A percentile compares a stretch with the other conserved stretches of the same genome.
These are phyloP conservation scores for Hippocampus barbouri DNA, from an alignment of 2,113 vertebrate species.

Conservation along the genomic window DNA sequence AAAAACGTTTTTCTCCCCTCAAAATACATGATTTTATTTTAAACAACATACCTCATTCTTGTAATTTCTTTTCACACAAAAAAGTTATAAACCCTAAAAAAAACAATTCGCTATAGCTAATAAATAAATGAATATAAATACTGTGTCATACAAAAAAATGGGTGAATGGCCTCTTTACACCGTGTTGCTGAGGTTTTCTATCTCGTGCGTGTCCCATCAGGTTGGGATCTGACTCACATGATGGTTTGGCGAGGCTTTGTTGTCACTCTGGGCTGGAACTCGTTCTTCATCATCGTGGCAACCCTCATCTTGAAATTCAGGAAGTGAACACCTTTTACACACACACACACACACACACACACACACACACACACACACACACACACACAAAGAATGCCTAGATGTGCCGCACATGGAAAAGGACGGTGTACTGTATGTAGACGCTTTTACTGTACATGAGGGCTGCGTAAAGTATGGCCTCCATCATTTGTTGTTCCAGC, in stretches of 20 bases:
- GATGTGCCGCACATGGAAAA: constrained; percentile 16
- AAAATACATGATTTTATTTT: too few species aligned
- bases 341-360: constrained; percentile 13
- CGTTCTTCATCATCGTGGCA: constrained; percentile 75
- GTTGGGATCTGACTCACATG: constrained; percentile 71
- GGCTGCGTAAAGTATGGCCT: not conserved
- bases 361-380: constrained; percentile 15
- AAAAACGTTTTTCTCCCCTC: too few species aligned
- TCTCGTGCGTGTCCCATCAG: constrained; percentile 42
- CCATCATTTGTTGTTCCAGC: not conserved
- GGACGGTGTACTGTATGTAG: not conserved
- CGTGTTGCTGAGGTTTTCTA: not conserved
- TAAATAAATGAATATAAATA: not conserved
- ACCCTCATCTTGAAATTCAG: constrained; percentile 76
- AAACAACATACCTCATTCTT: too few species aligned
- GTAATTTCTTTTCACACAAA: too few species aligned
- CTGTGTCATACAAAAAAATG: too few species aligned
- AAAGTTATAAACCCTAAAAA: too few species aligned
- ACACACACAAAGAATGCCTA: constrained; percentile 9
- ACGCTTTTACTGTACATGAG: not conserved
- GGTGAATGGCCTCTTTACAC: too few species aligned
- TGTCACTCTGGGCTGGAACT: constrained; percentile 75
- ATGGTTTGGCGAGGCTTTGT: constrained; percentile 77
- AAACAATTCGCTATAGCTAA: not conserved
- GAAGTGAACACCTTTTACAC: constrained; percentile 51